A percentile compares a stretch with the other conserved stretches of the same genome.
Conservation (phyloP, 2,888 invertebrate species). For the Patella caerulea region DNA sequence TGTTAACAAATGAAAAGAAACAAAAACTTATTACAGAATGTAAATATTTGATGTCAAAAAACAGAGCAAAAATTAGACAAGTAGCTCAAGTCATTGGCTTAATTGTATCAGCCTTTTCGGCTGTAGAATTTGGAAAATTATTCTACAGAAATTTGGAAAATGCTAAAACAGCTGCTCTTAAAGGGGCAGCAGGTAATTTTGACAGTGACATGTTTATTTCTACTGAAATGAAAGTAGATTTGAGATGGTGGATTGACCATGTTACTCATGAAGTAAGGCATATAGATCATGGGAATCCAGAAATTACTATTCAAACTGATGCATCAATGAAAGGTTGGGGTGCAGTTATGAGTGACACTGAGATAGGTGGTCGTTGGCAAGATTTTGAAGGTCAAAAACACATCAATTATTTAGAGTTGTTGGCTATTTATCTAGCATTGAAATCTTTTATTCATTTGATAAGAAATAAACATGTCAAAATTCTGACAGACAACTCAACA, state of each 20-base stretch:
- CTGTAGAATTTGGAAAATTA: background rate
- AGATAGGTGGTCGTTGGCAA: background rate
- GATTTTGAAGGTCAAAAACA: background rate
- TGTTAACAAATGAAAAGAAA: no score
- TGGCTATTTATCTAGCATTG: background rate
- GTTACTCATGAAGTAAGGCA: background rate
- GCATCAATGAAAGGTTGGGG: background rate
- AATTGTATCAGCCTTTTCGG: background rate
- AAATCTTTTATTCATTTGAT: background rate
- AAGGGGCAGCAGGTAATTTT: background rate
- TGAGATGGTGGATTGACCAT: slow-evolving; percentile 4
- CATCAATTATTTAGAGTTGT: background rate
- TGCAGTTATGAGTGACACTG: background rate
- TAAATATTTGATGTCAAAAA: no score
- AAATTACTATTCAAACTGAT: slow-evolving; percentile 2
- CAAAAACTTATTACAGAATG: no score
- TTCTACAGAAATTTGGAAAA: background rate
- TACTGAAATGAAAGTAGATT: background rate
- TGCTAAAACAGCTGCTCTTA: no score
- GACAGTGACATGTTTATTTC: background rate
- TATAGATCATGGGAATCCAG: background rate
- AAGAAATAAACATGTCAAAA: background rate
- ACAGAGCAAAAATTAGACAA: background rate
- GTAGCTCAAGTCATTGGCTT: background rate
- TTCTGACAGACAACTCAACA: background rate